Evolutionary conservation across 2,113 vertebrate genomes (phyloP).

Genomic region (Myotis lucifugus): DNA sequence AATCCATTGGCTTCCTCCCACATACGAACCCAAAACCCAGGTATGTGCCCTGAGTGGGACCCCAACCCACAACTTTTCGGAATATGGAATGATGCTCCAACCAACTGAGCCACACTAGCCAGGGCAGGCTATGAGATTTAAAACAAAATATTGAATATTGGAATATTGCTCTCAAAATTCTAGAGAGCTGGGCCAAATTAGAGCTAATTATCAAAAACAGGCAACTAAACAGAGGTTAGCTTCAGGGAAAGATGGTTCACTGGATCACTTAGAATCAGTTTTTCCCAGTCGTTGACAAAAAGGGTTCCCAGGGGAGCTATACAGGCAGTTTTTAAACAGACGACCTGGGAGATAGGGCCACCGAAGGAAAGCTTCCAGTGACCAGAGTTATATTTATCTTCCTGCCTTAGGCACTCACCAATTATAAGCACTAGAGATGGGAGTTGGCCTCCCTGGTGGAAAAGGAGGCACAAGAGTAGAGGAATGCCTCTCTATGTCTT

Average conservation of each 20-base stretch:
- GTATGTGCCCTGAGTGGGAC: not conserved
- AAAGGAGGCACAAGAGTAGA: not conserved
- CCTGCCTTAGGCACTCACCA: conserved; percentile 44
- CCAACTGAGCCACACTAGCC: not conserved
- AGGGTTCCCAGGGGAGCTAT: not conserved
- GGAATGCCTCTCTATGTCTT: conserved; percentile 4
- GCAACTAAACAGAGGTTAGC: conserved; percentile 41
- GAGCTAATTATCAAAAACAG: conserved; percentile 58
- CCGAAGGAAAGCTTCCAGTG: not conserved
- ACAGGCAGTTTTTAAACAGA: conserved; percentile 27
- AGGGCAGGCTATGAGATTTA: not conserved
- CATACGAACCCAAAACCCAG: not conserved
- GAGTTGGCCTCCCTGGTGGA: conserved; percentile 21
- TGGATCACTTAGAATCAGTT: not conserved
- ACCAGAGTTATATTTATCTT: conserved; percentile 56
- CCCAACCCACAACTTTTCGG: not conserved
- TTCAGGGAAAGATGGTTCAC: not conserved
- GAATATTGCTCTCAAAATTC: conserved; percentile 51
- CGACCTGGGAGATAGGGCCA: not conserved
- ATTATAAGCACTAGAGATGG: conserved; percentile 43
- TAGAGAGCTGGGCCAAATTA: conserved; percentile 24
- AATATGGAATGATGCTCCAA: not conserved
- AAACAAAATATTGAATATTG: conserved; percentile 34
- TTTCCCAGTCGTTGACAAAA: conserved; percentile 20
- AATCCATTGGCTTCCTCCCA: not conserved